Base-by-base conservation (phyloP, 2,888 invertebrate genomes). In the Hipparchia sbordonii region DNA sequence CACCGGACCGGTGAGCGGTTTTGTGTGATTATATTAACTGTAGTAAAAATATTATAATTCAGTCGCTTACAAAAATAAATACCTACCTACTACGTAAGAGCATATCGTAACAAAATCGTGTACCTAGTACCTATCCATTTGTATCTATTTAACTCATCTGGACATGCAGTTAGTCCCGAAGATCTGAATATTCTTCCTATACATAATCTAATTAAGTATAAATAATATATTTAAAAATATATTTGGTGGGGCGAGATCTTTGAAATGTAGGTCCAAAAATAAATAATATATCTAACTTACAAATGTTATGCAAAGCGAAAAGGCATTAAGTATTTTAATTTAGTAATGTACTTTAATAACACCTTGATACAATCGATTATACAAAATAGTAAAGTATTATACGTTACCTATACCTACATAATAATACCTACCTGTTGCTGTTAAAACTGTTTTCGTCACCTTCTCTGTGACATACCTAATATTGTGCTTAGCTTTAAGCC, bases 251-350 rank as follows among this genome's bases (percentile, higher is more conserved):
- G 6, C 23, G 46, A 46, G 10, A 60, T 62, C 12, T 46, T 62
- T 13, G 45, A 46, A 62, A 46, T 46, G 8, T 45, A 62, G 61
- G 61, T 61, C 61, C 61, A 61, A 61, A 46, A 45, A 46, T 62
- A 56, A 56, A 12, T 52, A 5, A 56, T 56, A 7, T 48, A 46
- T 48, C 3, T 56, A 56, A 8, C 7, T 56, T 8, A 13, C 6
- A 23, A 56, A 8, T 13, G 56, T 12, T 1, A 60, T 5, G 59
- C 39, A 39, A 59, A 39, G n/a, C 61, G 10, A 39, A n/a, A 45
- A 7, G 45, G 45, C 57, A 48, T 6, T 6, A 6, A 48, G 6
- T 48, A 6, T 48, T 48, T 48, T 48, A 7, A 48, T 8, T 48
- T 48, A 39, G 39, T 2, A 0, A 48, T 7, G 8, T 48, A 48